Base-by-base conservation (phyloP, 1,140 invertebrate species). In the Rhagoletis zephyria region DNA sequence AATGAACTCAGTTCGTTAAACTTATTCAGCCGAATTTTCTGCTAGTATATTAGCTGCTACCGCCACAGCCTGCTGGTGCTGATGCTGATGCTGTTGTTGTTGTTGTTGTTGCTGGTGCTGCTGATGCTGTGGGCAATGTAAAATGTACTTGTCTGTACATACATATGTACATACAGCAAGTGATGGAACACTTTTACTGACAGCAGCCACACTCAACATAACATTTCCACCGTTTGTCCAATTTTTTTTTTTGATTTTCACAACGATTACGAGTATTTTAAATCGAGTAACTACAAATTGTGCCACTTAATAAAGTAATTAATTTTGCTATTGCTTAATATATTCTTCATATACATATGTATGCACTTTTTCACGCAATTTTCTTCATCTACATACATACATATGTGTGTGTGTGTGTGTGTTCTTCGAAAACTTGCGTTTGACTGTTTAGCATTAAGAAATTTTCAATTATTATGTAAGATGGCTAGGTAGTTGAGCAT, bases 1-100 rank as follows among this genome's bases (percentile, higher is more conserved):
- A 93, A 93, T 93, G 92, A 93, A 93, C 92, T 93, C 92, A 93
- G 91, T 92, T 92, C 92, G 92, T 92, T 92, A 92, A 92, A 92
- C 91, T 92, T 92, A 16, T 59, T 81, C 48, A 81, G 56, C 74
- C 74, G 74, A 81, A 81, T 81, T 67, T 81, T 81, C 74, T 74
- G 67, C 67, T 70, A 14, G 30, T 30, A 30, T 5, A 30, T 5
- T 40, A 45, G 67, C 40, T 63, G 4, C 67, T 16, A 74, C 67
- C 40, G 67, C 12, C 42, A 42, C 67, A 45, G 67, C 14, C 40
- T 48, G 67, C 14, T 48, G 42, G 40, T 74, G 14, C 42, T 74
- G 67, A 40, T 40, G 67, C 42, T 65, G 30, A 9, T 3, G 30
- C 9, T 65, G 64, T 40, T 67, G 64, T 65, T 65, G 64, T 2